Evolutionary conservation across 2,888 invertebrate species (phyloP).

Genomic region (Melanchra persicariae): DNA sequence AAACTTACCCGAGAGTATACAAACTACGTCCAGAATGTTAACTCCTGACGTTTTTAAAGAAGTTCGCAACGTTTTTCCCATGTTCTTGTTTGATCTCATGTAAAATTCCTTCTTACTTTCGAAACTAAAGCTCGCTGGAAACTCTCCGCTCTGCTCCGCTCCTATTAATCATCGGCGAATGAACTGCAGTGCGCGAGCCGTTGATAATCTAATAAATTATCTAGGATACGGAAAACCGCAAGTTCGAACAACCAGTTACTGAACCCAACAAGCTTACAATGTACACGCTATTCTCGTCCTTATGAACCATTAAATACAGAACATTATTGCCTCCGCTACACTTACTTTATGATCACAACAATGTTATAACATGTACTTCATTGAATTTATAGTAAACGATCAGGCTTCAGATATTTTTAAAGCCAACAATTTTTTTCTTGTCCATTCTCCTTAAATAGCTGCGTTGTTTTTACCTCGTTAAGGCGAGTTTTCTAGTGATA

Average conservation of each 20-base stretch:
- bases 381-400: slow-evolving; percentile 54
- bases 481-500: slow-evolving; percentile 19
- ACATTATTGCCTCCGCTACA: slow-evolving; percentile 32
- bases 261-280: slow-evolving; percentile 29
- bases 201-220: slow-evolving; percentile 74
- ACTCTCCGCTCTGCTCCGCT: slow-evolving; percentile 29
- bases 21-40: slow-evolving; percentile 25
- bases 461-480: slow-evolving; percentile 38
- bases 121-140: slow-evolving; percentile 46
- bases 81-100: slow-evolving; percentile 43
- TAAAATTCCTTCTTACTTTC: slow-evolving; percentile 54
- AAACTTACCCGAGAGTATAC: background rate
- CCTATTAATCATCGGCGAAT: slow-evolving; percentile 62
- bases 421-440: slow-evolving; percentile 36
- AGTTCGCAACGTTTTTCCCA: slow-evolving; percentile 25
- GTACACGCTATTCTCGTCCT: slow-evolving; percentile 41
- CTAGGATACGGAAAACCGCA: slow-evolving; percentile 68
- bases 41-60: slow-evolving; percentile 30
- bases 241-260: slow-evolving; percentile 52
- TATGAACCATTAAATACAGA: slow-evolving; percentile 37
- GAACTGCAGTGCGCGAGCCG: slow-evolving; percentile 58
- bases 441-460: slow-evolving; percentile 17
- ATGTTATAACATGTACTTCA: slow-evolving; percentile 44
- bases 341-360: slow-evolving; percentile 43
- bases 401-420: slow-evolving; percentile 46